Evolutionary conservation across 2,797 vertebrate species (phyloP), one percentile per base, ranked within the genome.

Genomic region (Muraenolepis orangiensis): DNA sequence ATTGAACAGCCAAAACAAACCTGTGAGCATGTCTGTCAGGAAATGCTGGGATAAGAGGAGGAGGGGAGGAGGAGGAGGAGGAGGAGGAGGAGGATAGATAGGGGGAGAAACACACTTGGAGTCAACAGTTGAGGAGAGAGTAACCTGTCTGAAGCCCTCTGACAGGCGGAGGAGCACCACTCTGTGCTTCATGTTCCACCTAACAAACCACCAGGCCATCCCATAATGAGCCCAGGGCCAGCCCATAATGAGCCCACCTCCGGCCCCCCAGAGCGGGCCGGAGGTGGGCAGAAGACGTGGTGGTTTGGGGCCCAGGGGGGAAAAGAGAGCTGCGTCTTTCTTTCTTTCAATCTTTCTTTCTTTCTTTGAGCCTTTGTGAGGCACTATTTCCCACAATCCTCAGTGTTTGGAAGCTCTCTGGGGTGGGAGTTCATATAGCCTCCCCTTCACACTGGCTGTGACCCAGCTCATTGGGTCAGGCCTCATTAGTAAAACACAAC

Each of bases 401-500:
- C 66, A 23, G 29, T 74, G 71, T 66, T n/a, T 26, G 8, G 78
- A 79, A 72, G 77, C 87, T 78, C 86, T 87, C 69, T 69, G 70
- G 76, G 70, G 70, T 76, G 80, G 84, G 77, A 77, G 73, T 85
- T 89, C 85, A 90, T 89, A 51, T 89, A 88, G 81, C 73, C 51
- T 70, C 77, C 74, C 77, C 74, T 76, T 82, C 40, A 69, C 80
- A 81, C 79, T 84, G 86, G 85, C 88, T 76, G 51, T 78, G 78
- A 82, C 78, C 85, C 81, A 78, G 82, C 81, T 87, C 78, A 68
- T 78, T 72, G 76, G 80, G 81, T 89, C 76, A 82, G n/a, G 76
- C 76, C 71, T 86, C 90, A 92, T 92, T 91, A 90, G 86, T 81
- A 82, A 72, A 82, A 80, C 82, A 74, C 20, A 69, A 76, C 11